Conservation (phyloP, 2,113 vertebrate species). For the Nymphicus hollandicus region DNA sequence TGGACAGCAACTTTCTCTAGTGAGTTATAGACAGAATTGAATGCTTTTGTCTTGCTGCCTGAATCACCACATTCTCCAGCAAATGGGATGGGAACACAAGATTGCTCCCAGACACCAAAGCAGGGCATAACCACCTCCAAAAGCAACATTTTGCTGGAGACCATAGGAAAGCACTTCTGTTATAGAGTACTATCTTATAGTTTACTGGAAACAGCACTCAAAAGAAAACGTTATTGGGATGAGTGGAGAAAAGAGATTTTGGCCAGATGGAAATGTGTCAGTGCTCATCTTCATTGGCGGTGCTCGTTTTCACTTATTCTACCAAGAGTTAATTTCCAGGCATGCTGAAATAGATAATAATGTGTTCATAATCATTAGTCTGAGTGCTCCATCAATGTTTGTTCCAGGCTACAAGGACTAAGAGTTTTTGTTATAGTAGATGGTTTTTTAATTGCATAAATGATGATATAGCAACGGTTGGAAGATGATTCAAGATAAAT, state of each 20-base stretch:
- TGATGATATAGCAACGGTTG: neutral
- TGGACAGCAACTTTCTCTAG: neutral
- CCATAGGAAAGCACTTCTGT: neutral
- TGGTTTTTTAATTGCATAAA: neutral
- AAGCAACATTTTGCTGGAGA: neutral
- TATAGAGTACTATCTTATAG: neutral
- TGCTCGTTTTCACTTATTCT: slow-evolving; percentile 2
- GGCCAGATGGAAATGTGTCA: slow-evolving; percentile 12
- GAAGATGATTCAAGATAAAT: neutral
- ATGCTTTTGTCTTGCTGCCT: neutral
- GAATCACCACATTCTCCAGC: neutral
- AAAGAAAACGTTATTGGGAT: neutral
- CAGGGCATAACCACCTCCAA: neutral
- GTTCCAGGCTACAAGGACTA: neutral
- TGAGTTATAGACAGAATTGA: neutral
- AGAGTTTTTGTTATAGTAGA: neutral
- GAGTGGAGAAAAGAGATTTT: neutral
- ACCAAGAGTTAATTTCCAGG: slow-evolving; percentile 19
- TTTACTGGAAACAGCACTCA: neutral
- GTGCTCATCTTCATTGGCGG: neutral
- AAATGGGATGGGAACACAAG: neutral
- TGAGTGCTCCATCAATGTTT: neutral
- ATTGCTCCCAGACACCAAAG: neutral
- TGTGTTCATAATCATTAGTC: neutral
- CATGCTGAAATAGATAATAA: slow-evolving; percentile 16